Conservation (phyloP, 2,888 invertebrate species). For the Norana najaformis region DNA sequence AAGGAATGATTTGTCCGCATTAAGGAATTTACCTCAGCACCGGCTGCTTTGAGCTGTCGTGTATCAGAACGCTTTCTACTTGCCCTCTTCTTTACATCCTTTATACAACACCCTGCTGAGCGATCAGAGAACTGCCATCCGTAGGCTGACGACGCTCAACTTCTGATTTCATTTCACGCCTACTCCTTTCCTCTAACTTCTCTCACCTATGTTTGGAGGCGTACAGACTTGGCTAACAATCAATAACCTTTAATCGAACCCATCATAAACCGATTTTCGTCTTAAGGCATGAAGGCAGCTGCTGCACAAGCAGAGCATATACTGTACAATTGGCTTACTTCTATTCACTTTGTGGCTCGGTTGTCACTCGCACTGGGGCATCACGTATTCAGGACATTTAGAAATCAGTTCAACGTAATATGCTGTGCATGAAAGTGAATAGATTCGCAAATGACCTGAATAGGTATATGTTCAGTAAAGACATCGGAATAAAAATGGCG, state of each 20-base stretch:
- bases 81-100: too few species aligned
- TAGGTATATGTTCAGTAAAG: background rate
- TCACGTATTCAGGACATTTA: too few species aligned
- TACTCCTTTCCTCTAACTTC: background rate
- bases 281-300: background rate
- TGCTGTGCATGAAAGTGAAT: background rate
- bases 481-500: background rate
- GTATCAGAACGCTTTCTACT: too few species aligned
- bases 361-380: background rate
- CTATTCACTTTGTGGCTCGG: too few species aligned
- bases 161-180: background rate
- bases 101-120: background rate
- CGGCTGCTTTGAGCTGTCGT: too few species aligned
- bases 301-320: background rate
- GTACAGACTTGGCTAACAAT: background rate
- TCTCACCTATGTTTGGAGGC: background rate
- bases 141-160: background rate
- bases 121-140: background rate
- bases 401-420: too few species aligned
- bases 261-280: too few species aligned
- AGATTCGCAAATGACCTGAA: background rate
- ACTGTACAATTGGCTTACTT: background rate
- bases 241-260: background rate
- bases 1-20: too few species aligned
- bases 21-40: too few species aligned